Evolutionary conservation across 2,113 vertebrate genomes (phyloP).

Genomic region (Columbina picui): DNA sequence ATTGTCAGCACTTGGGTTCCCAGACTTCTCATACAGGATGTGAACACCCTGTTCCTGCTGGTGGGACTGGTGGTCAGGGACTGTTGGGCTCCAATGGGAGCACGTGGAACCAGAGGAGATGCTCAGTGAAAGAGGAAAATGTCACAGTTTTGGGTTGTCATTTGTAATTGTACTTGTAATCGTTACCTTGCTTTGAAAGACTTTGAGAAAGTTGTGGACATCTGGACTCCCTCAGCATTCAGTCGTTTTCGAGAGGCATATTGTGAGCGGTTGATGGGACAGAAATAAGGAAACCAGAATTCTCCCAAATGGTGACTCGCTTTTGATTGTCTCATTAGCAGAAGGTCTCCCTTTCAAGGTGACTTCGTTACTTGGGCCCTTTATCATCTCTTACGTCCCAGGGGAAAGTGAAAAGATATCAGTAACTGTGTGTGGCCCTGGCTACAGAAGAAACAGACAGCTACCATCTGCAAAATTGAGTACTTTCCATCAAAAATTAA

Average conservation of each 20-base stretch:
- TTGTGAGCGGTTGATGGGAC: constrained; percentile 65
- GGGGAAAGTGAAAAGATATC: constrained; percentile 53
- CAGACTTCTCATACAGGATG: accelerated
- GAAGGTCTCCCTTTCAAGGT: constrained; percentile 83
- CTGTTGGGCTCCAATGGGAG: accelerated
- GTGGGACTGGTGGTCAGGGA: background rate
- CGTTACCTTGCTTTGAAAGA: background rate
- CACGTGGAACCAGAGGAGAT: background rate
- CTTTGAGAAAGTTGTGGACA: background rate
- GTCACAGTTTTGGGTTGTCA: background rate
- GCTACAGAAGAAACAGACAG: constrained; percentile 65
- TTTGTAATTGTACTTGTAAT: background rate
- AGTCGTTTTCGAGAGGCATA: constrained; percentile 34
- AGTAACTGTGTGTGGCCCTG: constrained; percentile 55
- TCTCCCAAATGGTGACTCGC: constrained; percentile 70
- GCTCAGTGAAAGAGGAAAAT: background rate
- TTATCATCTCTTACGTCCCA: constrained; percentile 87
- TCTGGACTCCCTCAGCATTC: background rate
- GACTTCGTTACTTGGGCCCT: constrained; percentile 83
- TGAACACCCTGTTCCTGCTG: accelerated
- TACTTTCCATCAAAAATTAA: constrained; percentile 83
- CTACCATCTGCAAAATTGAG: constrained; percentile 80
- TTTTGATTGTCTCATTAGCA: constrained; percentile 80
- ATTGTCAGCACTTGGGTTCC: background rate
- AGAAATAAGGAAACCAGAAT: constrained; percentile 79